A percentile compares a stretch with the other conserved stretches of the same genome.
Conservation (phyloP, 1,140 invertebrate genomes). For the Drosophila subobscura region DNA sequence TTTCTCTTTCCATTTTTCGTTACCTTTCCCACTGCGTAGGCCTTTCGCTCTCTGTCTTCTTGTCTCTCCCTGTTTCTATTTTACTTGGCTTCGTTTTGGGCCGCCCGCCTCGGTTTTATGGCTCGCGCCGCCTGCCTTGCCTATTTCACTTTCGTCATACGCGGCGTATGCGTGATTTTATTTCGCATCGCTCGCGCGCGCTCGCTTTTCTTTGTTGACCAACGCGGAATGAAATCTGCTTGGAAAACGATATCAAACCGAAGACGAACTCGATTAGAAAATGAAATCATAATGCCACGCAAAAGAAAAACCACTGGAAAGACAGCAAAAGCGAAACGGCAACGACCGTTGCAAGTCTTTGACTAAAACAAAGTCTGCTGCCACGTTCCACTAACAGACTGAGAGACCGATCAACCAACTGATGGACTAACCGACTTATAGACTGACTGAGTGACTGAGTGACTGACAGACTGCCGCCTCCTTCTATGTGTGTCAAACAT, state of each 20-base stretch:
- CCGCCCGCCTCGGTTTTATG: conserved; percentile 25
- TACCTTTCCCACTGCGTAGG: conserved; percentile 14
- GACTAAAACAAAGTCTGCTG: conserved; percentile 69
- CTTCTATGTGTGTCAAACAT: conserved; percentile 78
- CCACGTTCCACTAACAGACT: conserved; percentile 51
- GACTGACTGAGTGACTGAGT: conserved; percentile 22
- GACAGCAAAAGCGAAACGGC: conserved; percentile 62
- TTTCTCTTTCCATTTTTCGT: conserved; percentile 28
- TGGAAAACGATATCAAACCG: conserved; percentile 41
- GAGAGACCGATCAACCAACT: conserved; percentile 8
- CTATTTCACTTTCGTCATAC: conserved; percentile 75
- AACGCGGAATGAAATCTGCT: conserved; percentile 53
- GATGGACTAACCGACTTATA: conserved; percentile 18
- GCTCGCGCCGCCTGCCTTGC: conserved; percentile 9
- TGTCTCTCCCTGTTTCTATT: conserved; percentile 33
- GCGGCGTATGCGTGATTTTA: conserved; percentile 76
- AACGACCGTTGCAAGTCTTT: conserved; percentile 68
- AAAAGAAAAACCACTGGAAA: too few relatives aligned
- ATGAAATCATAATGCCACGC: conserved; percentile 66
- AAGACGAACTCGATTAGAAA: conserved; percentile 65
- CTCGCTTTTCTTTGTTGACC: conserved; percentile 41
- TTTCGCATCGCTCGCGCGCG: conserved; percentile 35
- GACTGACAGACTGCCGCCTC: conserved; percentile 44
- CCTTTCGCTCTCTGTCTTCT: conserved; percentile 44
- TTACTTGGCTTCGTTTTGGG: conserved; percentile 29